phyloP scores from a whole-genome alignment of 2,113 vertebrate species.

The Pseudorectes ferrugineus region DNA sequence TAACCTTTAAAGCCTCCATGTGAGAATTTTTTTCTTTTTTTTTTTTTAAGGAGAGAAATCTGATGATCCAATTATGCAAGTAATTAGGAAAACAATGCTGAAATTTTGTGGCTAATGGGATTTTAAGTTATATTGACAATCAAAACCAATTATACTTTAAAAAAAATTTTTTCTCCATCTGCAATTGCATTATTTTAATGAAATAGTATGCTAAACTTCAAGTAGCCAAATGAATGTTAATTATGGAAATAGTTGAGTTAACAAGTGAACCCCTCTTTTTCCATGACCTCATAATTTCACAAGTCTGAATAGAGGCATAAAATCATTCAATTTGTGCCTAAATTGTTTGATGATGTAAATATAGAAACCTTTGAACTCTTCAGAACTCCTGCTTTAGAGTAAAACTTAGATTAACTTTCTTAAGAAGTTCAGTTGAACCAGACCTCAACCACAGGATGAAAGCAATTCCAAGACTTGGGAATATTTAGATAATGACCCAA shows the following conservation, averaged over 20 bases:
- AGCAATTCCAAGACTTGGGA: conserved; percentile 39
- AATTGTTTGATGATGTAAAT: conserved; percentile 46
- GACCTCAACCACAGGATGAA: background rate
- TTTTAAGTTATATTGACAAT: conserved; percentile 67
- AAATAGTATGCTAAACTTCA: conserved; percentile 26
- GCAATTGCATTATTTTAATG: conserved; percentile 51
- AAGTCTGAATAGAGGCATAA: background rate
- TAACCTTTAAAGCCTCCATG: conserved; percentile 35
- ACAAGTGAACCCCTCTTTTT: conserved; percentile 7
- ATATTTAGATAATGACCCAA: conserved; percentile 32
- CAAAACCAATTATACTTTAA: conserved; percentile 63
- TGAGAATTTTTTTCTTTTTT: background rate
- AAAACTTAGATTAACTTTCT: conserved; percentile 28
- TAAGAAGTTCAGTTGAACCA: conserved; percentile 2
- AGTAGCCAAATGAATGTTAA: conserved; percentile 59
- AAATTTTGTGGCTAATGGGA: conserved; percentile 63
- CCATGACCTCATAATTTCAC: conserved; percentile 29
- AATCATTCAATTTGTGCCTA: background rate
- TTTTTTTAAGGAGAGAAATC: conserved; percentile 14
- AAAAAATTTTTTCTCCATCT: conserved; percentile 35
- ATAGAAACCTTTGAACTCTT: conserved; percentile 10
- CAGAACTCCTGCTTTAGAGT: background rate
- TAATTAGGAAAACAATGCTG: conserved; percentile 65
- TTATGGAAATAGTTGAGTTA: conserved; percentile 40
- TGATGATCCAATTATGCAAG: conserved; percentile 65